Percentiles rank a stretch among this genome's conserved stretches.
Evolutionary conservation across 2,113 vertebrate genomes (phyloP).

Genomic region (Archilochus colubris): DNA sequence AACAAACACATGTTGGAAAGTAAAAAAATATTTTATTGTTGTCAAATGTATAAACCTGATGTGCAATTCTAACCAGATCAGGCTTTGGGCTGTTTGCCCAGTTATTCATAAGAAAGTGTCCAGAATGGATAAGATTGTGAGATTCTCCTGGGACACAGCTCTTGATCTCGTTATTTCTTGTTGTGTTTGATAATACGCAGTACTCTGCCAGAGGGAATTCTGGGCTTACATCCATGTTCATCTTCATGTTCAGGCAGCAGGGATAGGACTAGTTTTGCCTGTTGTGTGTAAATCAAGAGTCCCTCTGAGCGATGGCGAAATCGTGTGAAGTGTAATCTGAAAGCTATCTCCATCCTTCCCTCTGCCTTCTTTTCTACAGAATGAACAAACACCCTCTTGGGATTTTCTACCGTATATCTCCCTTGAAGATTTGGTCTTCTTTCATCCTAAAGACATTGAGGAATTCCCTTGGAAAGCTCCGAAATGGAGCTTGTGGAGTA

Average conservation of each 20-base stretch:
- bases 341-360: neutral
- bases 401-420: neutral
- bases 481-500: neutral
- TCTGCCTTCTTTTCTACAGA: neutral
- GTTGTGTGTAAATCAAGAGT: neutral
- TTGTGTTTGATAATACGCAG: constrained; percentile 57
- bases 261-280: neutral
- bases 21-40: constrained; percentile 59
- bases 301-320: neutral
- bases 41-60: constrained; percentile 65
- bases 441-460: neutral
- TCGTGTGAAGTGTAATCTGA: neutral
- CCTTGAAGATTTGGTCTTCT: neutral
- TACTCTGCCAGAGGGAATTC: constrained; percentile 47
- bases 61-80: constrained; percentile 64
- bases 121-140: constrained; percentile 29
- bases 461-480: neutral
- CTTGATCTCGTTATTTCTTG: constrained; percentile 48
- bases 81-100: constrained; percentile 61
- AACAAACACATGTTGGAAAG: constrained; percentile 56
- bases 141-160: constrained; percentile 32
- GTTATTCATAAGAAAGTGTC: constrained; percentile 60
- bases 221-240: constrained; percentile 43
- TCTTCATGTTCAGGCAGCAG: constrained; percentile 26
- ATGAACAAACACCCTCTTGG: neutral